A percentile compares a stretch with the other conserved stretches of the same genome.
Conservation (phyloP, 2,113 vertebrate species). For the Campylomormyrus tamandua region DNA sequence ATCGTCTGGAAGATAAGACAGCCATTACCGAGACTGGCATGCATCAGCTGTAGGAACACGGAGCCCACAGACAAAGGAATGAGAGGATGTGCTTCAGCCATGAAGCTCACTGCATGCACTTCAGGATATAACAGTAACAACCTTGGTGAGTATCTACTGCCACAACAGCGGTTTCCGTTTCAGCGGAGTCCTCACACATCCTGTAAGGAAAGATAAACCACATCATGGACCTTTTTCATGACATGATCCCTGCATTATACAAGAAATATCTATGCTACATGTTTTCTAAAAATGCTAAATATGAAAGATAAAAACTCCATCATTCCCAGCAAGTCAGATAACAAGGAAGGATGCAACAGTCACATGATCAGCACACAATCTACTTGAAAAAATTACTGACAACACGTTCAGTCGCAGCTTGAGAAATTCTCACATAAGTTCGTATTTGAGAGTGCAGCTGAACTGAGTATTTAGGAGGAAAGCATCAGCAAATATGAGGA, state of each 20-base stretch:
- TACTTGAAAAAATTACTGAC: not conserved
- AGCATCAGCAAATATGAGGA: not conserved
- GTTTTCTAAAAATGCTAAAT: conserved; percentile 1
- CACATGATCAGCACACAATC: not conserved
- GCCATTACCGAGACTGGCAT: not conserved
- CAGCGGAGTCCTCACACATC: conserved; percentile 67
- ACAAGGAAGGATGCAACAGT: not conserved
- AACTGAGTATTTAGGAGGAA: not conserved
- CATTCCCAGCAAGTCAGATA: not conserved
- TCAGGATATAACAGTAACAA: not conserved
- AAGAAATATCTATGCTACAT: not conserved
- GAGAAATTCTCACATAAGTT: not conserved
- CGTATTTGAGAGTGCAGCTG: not conserved
- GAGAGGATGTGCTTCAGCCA: not conserved
- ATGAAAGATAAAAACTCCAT: not conserved
- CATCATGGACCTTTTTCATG: not conserved
- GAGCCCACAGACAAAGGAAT: not conserved
- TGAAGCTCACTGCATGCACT: not conserved
- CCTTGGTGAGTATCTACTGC: conserved; percentile 75
- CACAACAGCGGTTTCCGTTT: conserved; percentile 69
- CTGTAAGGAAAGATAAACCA: conserved; percentile 61
- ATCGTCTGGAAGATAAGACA: conserved; percentile 56
- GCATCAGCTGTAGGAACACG: not conserved
- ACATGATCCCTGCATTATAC: not conserved
- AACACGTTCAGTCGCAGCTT: not conserved